A percentile compares a stretch with the other conserved stretches of the same genome.
These are phyloP conservation scores for Muricea muricata DNA, from an alignment of 92 coral and sea anemone genomes.

Conservation along the genomic window DNA sequence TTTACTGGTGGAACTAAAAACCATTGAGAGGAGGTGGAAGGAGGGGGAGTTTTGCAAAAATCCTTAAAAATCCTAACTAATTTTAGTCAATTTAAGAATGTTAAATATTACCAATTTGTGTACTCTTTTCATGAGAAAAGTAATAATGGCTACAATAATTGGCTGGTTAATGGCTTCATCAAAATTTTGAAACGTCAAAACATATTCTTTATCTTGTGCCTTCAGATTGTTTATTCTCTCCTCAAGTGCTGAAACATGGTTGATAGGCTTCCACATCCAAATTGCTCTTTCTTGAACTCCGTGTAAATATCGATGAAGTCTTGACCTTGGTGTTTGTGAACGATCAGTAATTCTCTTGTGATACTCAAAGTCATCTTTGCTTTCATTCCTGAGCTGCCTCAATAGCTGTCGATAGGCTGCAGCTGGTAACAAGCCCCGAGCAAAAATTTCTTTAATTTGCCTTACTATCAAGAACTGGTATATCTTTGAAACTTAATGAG, in stretches of 20 bases:
- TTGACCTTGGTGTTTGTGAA: background rate
- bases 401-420: background rate
- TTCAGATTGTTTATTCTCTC: background rate
- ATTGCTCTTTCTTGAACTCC: background rate
- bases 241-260: background rate
- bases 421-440: background rate
- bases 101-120: background rate
- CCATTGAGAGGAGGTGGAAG: background rate
- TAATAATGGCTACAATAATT: background rate
- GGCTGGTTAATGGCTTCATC: background rate
- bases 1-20: background rate
- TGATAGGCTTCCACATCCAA: background rate
- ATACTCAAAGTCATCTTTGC: background rate
- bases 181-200: background rate
- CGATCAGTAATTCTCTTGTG: background rate
- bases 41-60: background rate
- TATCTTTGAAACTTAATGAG: background rate
- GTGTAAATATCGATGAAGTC: background rate
- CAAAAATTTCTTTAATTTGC: background rate
- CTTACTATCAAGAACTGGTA: background rate
- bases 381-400: background rate
- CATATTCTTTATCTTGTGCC: background rate
- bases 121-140: background rate
- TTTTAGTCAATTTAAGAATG: too few relatives aligned
- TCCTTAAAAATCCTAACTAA: too few relatives aligned